phyloP scores from a whole-genome alignment of 2,113 vertebrate species.

The Boulengeromyrus knoepffleri region DNA sequence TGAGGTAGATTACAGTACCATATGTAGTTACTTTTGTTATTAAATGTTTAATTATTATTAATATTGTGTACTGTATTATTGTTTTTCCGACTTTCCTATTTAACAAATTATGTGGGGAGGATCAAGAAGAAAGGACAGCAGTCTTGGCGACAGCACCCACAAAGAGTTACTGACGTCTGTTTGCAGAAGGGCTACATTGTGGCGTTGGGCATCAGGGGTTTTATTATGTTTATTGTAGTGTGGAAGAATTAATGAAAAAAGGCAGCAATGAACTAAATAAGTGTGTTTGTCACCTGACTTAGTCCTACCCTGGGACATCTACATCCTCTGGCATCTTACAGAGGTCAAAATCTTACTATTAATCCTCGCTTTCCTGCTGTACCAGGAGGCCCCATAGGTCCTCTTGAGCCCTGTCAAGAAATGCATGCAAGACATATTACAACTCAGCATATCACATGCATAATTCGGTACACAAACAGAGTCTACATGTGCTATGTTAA shows the following conservation, averaged over 20 bases:
- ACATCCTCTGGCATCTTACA: background rate
- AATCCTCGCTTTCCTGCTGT: conserved; percentile 89
- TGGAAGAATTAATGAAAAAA: background rate
- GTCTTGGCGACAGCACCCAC: background rate
- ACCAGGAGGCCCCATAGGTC: conserved; percentile 84
- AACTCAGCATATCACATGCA: background rate
- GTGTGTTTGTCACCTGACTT: background rate
- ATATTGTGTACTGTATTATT: background rate
- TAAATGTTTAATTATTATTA: background rate
- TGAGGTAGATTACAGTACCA: background rate
- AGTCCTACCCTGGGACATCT: background rate
- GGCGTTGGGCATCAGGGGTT: background rate
- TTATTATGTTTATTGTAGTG: background rate
- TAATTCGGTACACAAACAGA: background rate
- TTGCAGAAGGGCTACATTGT: background rate
- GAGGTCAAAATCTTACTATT: conserved; percentile 62
- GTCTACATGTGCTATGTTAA: background rate
- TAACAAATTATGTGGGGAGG: background rate
- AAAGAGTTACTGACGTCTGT: background rate
- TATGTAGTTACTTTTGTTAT: background rate
- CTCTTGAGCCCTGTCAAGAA: conserved; percentile 79
- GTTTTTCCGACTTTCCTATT: background rate
- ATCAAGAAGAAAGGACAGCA: background rate
- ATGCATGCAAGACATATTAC: background rate
- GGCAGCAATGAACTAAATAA: background rate